Base-by-base conservation (phyloP, 2,113 vertebrate species). In the Octodon degus region DNA sequence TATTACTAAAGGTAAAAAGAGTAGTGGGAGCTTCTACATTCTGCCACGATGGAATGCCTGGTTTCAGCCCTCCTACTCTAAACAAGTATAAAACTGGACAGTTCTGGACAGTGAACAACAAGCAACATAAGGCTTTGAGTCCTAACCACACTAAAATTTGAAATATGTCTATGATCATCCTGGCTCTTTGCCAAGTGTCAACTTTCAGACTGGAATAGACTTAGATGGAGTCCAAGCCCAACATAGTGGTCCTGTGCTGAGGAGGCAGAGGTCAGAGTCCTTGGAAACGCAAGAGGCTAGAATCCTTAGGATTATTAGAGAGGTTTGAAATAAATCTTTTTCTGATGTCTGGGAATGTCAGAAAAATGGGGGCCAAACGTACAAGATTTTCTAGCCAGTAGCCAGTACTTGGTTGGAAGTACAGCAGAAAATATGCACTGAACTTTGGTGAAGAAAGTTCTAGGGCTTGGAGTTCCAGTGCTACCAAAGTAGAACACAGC, bases 1-100 rank as follows among this genome's bases (percentile, higher is more conserved):
- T 58, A 72, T 89, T 93, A 63, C 25, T 89, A 80, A 86, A 74
- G 32, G 32, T n/a, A 80, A 96, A 80, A 96, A 86, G 79, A 34
- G 80, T 47, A 47, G 50, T 34, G 22, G 37, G 11, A 65, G 22
- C 25, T 81, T 82, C 63, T 92, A 27, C 40, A 80, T 74, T 79
- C 63, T 72, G 17, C 63, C 53, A 19, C 79, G 22, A 91, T 12
- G 10, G 12, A 74, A 82, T n/a, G 62, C 2, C 2, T 63, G 3
- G n/a, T 74, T 89, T 89, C n/a, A 30, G n/a, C 24, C 17, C 34
- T 93, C 53, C 58, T 81, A 50, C 22, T 77, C 37, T 53, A 96
- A 86, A 74, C 1, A 11, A 72, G 11, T 30, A n/a, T 17, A 68
- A 93, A 82, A 63, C 67, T 60, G 19, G 27, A 68, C 3, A 89